Evolutionary conservation across 2,113 vertebrate genomes (phyloP).

Genomic region (Ranitomeya variabilis): DNA sequence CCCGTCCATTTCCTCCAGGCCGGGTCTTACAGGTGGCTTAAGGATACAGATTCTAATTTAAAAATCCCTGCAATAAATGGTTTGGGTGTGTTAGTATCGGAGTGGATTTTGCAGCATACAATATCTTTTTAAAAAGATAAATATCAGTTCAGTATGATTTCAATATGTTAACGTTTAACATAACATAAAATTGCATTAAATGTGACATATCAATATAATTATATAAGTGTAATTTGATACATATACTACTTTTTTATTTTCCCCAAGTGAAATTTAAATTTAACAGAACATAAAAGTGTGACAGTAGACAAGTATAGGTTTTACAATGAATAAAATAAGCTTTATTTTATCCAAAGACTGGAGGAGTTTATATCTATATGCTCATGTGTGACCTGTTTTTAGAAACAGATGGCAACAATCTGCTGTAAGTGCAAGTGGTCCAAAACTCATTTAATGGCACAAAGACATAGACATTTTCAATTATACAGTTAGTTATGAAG

Average conservation of each 20-base stretch:
- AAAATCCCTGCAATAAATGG: too few species aligned
- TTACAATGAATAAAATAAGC: neutral
- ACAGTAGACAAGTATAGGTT: neutral
- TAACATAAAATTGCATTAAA: too few species aligned
- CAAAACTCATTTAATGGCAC: constrained; percentile 30
- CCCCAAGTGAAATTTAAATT: neutral
- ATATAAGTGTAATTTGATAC: neutral
- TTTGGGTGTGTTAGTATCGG: too few species aligned
- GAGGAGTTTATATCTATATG: neutral
- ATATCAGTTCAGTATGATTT: too few species aligned
- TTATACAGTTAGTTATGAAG: constrained; percentile 1
- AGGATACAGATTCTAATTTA: too few species aligned
- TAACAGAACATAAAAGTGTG: neutral
- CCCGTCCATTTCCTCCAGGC: too few species aligned
- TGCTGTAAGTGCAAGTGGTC: constrained; percentile 2
- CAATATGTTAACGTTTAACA: too few species aligned
- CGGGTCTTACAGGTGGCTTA: too few species aligned
- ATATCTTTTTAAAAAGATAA: too few species aligned
- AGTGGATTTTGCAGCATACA: too few species aligned
- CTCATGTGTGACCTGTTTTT: constrained; percentile 19
- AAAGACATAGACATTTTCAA: constrained; percentile 19
- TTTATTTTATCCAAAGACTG: neutral
- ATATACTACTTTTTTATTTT: neutral
- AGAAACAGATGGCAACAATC: constrained; percentile 39
- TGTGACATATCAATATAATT: neutral